Evolutionary conservation across 2,797 vertebrate species (phyloP).

Genomic region (Lemur catta): DNA sequence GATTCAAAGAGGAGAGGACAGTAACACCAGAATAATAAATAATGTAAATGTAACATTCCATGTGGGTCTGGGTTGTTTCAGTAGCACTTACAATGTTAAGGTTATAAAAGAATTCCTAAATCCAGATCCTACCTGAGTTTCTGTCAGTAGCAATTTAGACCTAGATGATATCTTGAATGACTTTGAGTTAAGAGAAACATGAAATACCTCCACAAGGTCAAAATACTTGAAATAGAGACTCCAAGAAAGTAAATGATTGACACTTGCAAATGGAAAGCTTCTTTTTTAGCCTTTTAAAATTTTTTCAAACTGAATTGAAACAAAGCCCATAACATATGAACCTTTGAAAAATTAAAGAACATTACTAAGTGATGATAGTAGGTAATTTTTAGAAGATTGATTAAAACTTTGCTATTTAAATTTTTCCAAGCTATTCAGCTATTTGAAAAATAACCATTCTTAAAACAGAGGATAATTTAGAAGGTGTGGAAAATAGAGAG

Average conservation of each 20-base stretch:
- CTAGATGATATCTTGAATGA: not conserved
- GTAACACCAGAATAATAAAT: not conserved
- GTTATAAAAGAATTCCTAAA: not conserved
- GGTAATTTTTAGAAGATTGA: not conserved
- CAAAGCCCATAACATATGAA: not conserved
- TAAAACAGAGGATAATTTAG: slow-evolving; percentile 30
- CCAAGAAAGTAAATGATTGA: slow-evolving; percentile 41
- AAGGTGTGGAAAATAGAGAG: slow-evolving; percentile 5
- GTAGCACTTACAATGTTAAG: not conserved
- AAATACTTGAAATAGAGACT: not conserved
- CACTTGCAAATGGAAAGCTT: slow-evolving; percentile 4
- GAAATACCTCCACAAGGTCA: slow-evolving; percentile 26
- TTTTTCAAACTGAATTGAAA: slow-evolving; percentile 28
- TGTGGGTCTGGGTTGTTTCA: not conserved
- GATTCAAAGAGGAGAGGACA: not conserved
- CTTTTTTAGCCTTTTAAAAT: slow-evolving; percentile 14
- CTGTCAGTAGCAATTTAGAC: slow-evolving; percentile 12
- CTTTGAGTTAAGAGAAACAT: slow-evolving; percentile 28
- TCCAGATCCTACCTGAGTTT: not conserved
- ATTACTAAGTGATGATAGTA: not conserved
- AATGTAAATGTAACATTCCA: not conserved
- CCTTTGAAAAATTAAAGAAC: slow-evolving; percentile 52
- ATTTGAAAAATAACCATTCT: slow-evolving; percentile 59
- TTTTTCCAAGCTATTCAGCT: slow-evolving; percentile 57
- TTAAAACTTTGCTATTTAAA: slow-evolving; percentile 60